Percentiles rank a stretch among this genome's conserved stretches.
Conservation (phyloP, 2,113 vertebrate genomes). For the Podarcis cretensis region DNA sequence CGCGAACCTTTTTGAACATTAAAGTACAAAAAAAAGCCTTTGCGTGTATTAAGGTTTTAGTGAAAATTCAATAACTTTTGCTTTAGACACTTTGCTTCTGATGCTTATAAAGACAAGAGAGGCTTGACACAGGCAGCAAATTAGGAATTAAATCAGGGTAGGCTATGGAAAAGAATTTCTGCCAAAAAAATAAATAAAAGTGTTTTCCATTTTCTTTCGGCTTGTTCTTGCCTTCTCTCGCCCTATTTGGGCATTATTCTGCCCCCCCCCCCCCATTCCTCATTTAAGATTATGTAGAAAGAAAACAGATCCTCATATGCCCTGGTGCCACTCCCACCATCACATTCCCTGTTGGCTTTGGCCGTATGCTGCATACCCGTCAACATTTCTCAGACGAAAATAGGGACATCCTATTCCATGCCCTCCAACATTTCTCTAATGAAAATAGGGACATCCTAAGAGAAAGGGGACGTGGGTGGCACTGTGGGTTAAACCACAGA, state of each 20-base stretch:
- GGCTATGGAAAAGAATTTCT: not conserved
- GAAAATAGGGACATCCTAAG: no score
- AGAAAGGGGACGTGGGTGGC: no score
- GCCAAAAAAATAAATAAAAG: not conserved
- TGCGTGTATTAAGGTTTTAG: conserved; percentile 76
- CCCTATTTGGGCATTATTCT: conserved; percentile 13
- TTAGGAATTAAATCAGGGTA: conserved; percentile 24
- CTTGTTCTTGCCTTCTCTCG: not conserved
- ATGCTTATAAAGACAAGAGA: conserved; percentile 72
- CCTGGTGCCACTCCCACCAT: no score
- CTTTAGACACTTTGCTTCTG: conserved; percentile 71
- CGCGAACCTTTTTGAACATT: conserved; percentile 75
- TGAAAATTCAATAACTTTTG: conserved; percentile 79
- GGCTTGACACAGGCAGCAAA: conserved; percentile 50
- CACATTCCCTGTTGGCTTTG: no score
- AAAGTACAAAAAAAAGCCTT: conserved; percentile 70
- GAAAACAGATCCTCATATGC: not conserved
- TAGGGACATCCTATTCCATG: no score
- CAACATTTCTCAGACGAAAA: no score
- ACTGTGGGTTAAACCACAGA: no score
- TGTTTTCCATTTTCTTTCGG: not conserved
- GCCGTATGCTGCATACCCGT: no score
- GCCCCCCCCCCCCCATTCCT: no score
- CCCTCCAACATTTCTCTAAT: no score
- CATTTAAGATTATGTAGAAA: not conserved